Conservation (phyloP, 2,113 vertebrate genomes). For the Mesitornis unicolor region DNA sequence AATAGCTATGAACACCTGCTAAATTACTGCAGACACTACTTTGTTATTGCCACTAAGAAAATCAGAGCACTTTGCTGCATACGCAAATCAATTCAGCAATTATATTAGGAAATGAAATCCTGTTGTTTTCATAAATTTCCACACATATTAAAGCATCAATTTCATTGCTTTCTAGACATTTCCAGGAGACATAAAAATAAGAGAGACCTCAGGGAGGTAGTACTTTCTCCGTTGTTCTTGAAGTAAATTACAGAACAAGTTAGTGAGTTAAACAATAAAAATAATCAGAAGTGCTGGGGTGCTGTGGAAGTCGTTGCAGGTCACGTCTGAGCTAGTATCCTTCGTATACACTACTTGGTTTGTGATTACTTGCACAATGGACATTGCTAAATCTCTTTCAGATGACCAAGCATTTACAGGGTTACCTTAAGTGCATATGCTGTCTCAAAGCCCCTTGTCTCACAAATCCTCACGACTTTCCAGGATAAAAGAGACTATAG, state of each 20-base stretch:
- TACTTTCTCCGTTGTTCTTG: neutral
- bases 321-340: neutral
- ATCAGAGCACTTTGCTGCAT: constrained; percentile 22
- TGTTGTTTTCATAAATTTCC: constrained; percentile 42
- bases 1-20: constrained; percentile 53
- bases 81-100: constrained; percentile 1
- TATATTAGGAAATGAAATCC: constrained; percentile 27
- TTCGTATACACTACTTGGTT: neutral
- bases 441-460: neutral
- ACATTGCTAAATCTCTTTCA: neutral
- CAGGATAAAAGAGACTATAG: neutral
- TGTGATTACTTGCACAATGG: neutral
- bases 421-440: neutral
- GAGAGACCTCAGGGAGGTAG: neutral
- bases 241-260: neutral
- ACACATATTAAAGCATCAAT: neutral
- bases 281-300: neutral
- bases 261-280: neutral
- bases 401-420: neutral
- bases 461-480: rapidly evolving
- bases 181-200: constrained; percentile 2
- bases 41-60: constrained; percentile 49
- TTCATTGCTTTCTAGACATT: constrained; percentile 40
- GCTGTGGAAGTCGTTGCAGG: neutral
- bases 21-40: constrained; percentile 39